Base-by-base conservation (phyloP, 1,140 invertebrate genomes). In the Frieseomelitta varia region DNA sequence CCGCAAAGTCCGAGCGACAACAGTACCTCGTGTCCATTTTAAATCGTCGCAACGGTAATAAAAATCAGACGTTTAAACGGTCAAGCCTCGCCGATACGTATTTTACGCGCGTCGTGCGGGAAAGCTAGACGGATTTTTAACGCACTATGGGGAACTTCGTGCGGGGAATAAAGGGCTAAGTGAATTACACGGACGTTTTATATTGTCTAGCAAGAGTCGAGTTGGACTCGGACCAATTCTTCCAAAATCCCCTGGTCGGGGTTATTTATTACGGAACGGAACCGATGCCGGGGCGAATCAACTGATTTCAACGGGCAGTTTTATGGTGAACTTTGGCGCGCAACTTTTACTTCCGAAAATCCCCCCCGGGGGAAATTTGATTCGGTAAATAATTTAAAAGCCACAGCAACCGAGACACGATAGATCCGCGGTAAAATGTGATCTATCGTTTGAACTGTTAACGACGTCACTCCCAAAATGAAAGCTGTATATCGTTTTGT, bases 221-320 rank as follows among this genome's bases (percentile, higher is more conserved):
- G 53, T 75, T 34, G 73, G 55, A 75, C 21, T 56, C 73, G 73
- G 24, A 75, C 53, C 53, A 75, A 75, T 75, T 75, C 53, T 75
- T 51, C 53, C 53, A 75, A 75, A 75, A 75, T 75, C 73, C 30
- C 53, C 53, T 17, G 4, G 30, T 24, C 51, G 4, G 30, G 39
- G 53, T 75, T 75, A 75, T 75, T 75, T 75, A 75, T 75, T 39
- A 75, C 53, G 53, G 73, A 58, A 39, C 15, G 34, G 58, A 75
- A 58, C 21, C 73, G 53, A 75, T 75, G 53, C 53, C 30, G 34
- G 39, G 39, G 73, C 53, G 30, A 56, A 75, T 75, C 73, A 47
- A 34, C 27, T 6, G 72, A 47, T 8, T 47, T 15, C 71, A 17
- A 12, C n/a, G 47, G 27, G 47, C 47, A 73, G 71, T 73, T 73